Percentiles rank a stretch among this genome's conserved stretches.
Conservation (phyloP, 2,888 invertebrate species). For the Clunio marinus region DNA sequence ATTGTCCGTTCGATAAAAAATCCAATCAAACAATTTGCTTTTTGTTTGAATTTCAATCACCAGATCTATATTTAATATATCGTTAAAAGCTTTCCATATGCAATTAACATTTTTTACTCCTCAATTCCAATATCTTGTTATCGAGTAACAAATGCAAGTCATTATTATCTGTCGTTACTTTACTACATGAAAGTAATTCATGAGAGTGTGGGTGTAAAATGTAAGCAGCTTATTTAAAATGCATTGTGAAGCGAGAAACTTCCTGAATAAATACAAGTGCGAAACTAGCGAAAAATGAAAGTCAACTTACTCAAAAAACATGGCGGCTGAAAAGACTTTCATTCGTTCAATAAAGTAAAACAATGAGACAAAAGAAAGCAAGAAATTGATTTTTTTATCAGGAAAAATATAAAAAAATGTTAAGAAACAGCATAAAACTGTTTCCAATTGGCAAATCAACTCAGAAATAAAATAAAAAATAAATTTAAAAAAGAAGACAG, state of each 20-base stretch:
- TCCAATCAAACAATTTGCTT: too few species aligned
- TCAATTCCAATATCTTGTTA: background rate
- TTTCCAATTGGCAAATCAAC: constrained; percentile 11
- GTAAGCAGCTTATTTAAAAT: background rate
- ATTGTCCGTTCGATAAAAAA: too few species aligned
- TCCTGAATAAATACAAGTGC: background rate
- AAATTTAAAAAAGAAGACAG: background rate
- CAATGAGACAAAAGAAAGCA: constrained; percentile 6
- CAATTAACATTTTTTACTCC: too few species aligned
- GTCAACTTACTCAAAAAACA: constrained; percentile 9
- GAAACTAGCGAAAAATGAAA: constrained; percentile 7
- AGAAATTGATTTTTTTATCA: background rate
- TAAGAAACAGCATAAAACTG: background rate
- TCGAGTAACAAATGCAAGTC: background rate
- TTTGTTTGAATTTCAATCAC: too few species aligned
- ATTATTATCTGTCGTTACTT: background rate
- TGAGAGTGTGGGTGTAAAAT: constrained; percentile 5
- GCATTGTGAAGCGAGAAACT: background rate
- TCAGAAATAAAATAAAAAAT: background rate
- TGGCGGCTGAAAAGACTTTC: constrained; percentile 15
- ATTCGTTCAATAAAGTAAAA: background rate
- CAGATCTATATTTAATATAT: too few species aligned
- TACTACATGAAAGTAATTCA: background rate
- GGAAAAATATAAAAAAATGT: background rate
- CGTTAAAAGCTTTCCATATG: too few species aligned